Conservation (phyloP, 2,797 vertebrate genomes). For the Sus cebifrons region DNA sequence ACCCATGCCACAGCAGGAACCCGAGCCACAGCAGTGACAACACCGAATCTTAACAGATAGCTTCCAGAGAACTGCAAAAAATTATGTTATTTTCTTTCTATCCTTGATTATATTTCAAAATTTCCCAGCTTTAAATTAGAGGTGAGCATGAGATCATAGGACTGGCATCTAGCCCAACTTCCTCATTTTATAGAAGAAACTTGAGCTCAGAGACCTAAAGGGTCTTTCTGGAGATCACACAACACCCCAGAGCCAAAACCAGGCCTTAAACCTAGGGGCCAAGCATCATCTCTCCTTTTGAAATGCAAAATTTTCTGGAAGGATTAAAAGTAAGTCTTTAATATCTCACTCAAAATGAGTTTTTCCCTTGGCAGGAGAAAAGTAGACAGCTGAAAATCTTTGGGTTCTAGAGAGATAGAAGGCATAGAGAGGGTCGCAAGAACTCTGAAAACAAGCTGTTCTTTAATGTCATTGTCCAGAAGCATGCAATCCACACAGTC, state of each 20-base stretch:
- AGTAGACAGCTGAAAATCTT: neutral
- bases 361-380: neutral
- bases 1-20: too few species aligned
- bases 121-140: conserved; percentile 55
- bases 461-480: neutral
- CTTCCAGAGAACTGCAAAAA: too few species aligned
- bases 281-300: neutral
- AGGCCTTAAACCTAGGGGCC: neutral
- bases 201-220: conserved; percentile 16
- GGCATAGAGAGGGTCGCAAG: neutral
- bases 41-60: too few species aligned
- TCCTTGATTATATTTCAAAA: neutral
- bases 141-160: conserved; percentile 45
- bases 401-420: neutral
- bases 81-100: neutral
- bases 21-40: too few species aligned
- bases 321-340: neutral
- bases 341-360: neutral
- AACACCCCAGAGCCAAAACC: neutral
- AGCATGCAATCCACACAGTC: neutral
- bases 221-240: conserved; percentile 22
- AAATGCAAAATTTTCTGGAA: conserved; percentile 55
- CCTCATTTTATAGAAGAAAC: conserved; percentile 53
- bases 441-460: neutral
- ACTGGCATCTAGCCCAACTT: neutral